Base-by-base conservation (phyloP, 1,140 invertebrate genomes). In the Idris sp. region DNA sequence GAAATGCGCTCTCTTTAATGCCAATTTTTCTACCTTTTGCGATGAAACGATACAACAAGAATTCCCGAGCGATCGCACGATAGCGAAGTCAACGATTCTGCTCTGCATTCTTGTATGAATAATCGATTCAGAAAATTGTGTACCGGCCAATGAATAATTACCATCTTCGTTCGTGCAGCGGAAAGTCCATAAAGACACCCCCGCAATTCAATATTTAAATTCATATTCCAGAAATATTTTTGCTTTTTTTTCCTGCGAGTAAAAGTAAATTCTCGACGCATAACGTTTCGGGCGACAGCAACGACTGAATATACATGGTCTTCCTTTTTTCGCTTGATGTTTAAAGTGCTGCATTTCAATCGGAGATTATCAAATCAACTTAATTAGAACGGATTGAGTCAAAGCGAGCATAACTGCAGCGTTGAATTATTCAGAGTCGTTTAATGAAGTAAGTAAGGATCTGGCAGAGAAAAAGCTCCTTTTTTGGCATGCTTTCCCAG, bases 251-350 rank as follows among this genome's bases (percentile, higher is more conserved):
- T 4, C 19, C 19, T 22, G 3, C 19, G 19, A 22, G 19, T 2
- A 6, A 22, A 6, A 22, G 19, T 2, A 22, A 6, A 4, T 22
- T 2, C 19, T 22, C 6, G 19, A 22, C 19, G 19, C 19, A 22
- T 22, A 6, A 22, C 19, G 19, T 22, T 22, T 22, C 5, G n/a
- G 2, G n/a, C 5, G 28, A 30, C 5, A 9, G n/a, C 4, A 9
- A n/a, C 6, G 28, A 9, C n/a, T n/a, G n/a, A n/a, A n/a, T n/a
- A n/a, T n/a, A 9, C 5, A 30, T 83, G 84, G 82, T 44, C 26
- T 14, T 25, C 14, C 7, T 8, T 19, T 51, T 59, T 53, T 51
- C 44, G 6, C 18, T 0, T 0, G 26, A 30, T 10, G 53, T 26
- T 16, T 43, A 28, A 61, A 71, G 56, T 62, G 48, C 38, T 61